Conservation (phyloP, 2,888 invertebrate genomes). For the Exocentrus adspersus region DNA sequence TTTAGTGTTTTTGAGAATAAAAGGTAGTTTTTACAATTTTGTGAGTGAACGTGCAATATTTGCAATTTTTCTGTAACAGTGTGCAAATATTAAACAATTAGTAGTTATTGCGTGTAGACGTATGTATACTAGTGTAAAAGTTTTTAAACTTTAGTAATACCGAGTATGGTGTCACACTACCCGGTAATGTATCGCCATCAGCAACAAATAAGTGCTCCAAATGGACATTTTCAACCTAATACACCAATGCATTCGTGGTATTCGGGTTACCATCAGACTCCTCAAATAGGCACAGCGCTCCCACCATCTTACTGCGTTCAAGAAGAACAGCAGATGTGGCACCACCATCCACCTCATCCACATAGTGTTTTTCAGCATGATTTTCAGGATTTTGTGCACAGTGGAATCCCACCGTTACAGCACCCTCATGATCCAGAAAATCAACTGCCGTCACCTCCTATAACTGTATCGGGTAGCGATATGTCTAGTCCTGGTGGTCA, state of each 20-base stretch:
- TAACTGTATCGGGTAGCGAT: slow-evolving; percentile 70
- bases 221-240: slow-evolving; percentile 64
- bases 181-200: slow-evolving; percentile 69
- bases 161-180: slow-evolving; percentile 78
- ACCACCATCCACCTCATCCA: slow-evolving; percentile 62
- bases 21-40: too few relatives aligned
- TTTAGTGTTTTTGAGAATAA: not conserved
- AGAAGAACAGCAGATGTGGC: slow-evolving; percentile 63
- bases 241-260: slow-evolving; percentile 62
- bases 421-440: slow-evolving; percentile 61
- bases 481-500: slow-evolving; percentile 69
- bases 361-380: slow-evolving; percentile 64
- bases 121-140: not conserved
- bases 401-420: slow-evolving; percentile 64
- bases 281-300: slow-evolving; percentile 50
- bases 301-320: slow-evolving; percentile 54
- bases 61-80: too few relatives aligned
- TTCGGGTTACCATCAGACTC: slow-evolving; percentile 64
- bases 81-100: too few relatives aligned
- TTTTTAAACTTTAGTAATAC: slow-evolving; percentile 1
- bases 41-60: too few relatives aligned
- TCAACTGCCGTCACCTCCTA: slow-evolving; percentile 69
- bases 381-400: slow-evolving; percentile 60
- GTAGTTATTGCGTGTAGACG: not conserved
- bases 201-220: slow-evolving; percentile 62